These are phyloP conservation scores for Ailurus styani DNA, from an alignment of 2,113 vertebrate species.

Conservation along the genomic window DNA sequence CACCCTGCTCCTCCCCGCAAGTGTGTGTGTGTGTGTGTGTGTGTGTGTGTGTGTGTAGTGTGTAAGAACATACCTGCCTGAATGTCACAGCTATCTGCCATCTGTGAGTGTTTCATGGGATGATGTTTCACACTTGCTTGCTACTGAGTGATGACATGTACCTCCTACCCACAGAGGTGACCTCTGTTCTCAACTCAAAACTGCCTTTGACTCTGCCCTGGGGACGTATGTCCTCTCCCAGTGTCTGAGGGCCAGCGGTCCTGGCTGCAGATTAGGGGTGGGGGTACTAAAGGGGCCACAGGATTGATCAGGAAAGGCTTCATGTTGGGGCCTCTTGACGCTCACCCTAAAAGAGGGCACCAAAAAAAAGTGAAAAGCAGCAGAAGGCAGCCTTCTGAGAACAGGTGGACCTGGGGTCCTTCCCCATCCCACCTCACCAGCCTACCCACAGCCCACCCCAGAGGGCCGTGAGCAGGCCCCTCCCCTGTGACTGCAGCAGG, in stretches of 20 bases:
- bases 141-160: fast-evolving
- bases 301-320: neutral
- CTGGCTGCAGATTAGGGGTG: neutral
- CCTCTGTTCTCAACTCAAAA: neutral
- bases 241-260: neutral
- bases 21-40: neutral
- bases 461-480: fast-evolving
- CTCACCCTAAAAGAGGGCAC: neutral
- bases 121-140: neutral
- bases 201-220: neutral
- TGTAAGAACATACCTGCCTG: neutral
- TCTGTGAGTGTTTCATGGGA: neutral
- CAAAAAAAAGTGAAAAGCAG: neutral
- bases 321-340: too few species aligned
- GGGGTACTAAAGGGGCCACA: neutral
- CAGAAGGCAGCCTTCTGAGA: neutral
- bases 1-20: neutral
- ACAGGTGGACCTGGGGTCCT: neutral
- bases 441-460: fast-evolving
- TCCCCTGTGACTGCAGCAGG: neutral
- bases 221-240: neutral
- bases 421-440: fast-evolving
- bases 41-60: neutral
- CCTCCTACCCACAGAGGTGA: neutral
- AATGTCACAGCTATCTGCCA: neutral